phyloP scores from a whole-genome alignment of 2,113 vertebrate genomes.

The Thinocorus orbignyianus region DNA sequence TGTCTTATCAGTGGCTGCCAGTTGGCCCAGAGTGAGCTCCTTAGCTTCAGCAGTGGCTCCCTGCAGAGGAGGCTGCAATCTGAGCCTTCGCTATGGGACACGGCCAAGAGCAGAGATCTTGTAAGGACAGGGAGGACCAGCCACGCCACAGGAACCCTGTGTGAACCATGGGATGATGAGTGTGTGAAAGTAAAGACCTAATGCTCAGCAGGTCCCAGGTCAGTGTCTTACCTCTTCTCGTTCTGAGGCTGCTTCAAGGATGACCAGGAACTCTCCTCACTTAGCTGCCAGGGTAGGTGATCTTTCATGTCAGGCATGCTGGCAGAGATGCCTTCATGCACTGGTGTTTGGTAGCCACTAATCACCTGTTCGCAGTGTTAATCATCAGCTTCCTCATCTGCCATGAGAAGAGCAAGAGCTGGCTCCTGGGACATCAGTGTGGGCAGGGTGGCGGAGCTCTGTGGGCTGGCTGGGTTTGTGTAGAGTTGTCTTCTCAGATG shows the following conservation, averaged over 20 bases:
- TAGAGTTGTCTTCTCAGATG: slow-evolving; percentile 14
- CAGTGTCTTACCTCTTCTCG: neutral
- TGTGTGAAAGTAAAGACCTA: neutral
- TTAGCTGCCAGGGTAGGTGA: neutral
- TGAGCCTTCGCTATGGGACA: neutral
- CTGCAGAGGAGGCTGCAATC: neutral
- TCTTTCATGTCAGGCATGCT: neutral
- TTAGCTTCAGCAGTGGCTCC: neutral
- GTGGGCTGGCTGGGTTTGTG: neutral
- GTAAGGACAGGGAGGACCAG: neutral
- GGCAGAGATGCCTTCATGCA: neutral
- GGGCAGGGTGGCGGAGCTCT: neutral
- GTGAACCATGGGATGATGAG: neutral
- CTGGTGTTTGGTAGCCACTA: neutral
- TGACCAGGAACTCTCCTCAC: neutral
- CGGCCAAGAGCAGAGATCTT: neutral
- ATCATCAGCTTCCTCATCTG: slow-evolving; percentile 34
- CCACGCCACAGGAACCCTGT: rapidly evolving
- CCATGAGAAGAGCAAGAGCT: rapidly evolving
- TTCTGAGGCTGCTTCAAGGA: neutral
- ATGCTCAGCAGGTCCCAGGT: neutral
- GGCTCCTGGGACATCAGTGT: rapidly evolving
- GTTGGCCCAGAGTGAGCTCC: neutral
- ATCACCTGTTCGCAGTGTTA: neutral
- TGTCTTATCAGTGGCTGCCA: neutral